Conservation (phyloP, 2,888 invertebrate species). For the Pteria penguin region DNA sequence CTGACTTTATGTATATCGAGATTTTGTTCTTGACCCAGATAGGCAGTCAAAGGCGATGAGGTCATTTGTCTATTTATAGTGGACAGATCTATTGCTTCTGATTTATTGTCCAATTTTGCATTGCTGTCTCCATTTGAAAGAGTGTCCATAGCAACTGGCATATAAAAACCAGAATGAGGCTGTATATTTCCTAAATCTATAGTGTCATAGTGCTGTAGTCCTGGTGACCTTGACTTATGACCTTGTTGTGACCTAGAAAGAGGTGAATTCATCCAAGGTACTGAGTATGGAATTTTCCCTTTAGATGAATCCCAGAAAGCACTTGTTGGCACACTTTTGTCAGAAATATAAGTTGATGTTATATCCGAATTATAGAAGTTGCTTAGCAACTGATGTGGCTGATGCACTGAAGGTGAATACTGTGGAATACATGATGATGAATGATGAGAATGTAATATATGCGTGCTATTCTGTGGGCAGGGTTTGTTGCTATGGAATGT, state of each 20-base stretch:
- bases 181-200: not conserved
- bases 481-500: slow-evolving; percentile 25
- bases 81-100: slow-evolving; percentile 16
- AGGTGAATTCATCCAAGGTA: slow-evolving; percentile 49
- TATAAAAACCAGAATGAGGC: not conserved
- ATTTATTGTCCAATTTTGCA: not conserved
- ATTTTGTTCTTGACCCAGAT: not conserved
- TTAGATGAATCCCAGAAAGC: slow-evolving; percentile 31
- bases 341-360: slow-evolving; percentile 52
- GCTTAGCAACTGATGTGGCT: slow-evolving; percentile 32
- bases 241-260: slow-evolving; percentile 44
- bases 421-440: slow-evolving; percentile 19
- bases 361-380: slow-evolving; percentile 64
- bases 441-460: slow-evolving; percentile 3
- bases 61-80: not conserved
- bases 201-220: not conserved
- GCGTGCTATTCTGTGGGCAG: slow-evolving; percentile 1
- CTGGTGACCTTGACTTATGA: not conserved
- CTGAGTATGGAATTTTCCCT: slow-evolving; percentile 43
- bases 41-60: not conserved
- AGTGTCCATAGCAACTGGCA: slow-evolving; percentile 1
- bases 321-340: slow-evolving; percentile 23
- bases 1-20: slow-evolving; percentile 20
- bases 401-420: not conserved
- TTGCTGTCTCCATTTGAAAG: not conserved